phyloP scores from a whole-genome alignment of 2,888 invertebrate genomes.

The Dolichopus griseipennis region DNA sequence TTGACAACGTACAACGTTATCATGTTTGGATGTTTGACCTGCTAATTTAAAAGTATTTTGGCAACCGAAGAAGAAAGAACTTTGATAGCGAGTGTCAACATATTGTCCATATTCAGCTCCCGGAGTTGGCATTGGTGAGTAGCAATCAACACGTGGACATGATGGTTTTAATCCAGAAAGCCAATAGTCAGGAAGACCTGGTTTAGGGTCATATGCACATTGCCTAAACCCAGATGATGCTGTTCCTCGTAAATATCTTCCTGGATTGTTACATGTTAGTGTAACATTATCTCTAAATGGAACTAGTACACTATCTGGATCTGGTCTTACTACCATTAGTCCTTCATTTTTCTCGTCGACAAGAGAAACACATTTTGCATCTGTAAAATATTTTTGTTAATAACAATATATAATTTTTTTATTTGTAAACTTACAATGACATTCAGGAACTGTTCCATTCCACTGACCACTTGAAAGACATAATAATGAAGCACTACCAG shows the following conservation, averaged over 20 bases:
- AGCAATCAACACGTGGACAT: conserved; percentile 85
- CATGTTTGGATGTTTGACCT: conserved; percentile 83
- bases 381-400: conserved; percentile 41
- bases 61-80: conserved; percentile 92
- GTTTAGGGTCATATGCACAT: conserved; percentile 91
- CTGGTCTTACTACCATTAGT: conserved; percentile 64
- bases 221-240: conserved; percentile 80
- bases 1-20: conserved; percentile 86
- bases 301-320: conserved; percentile 73
- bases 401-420: background rate
- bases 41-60: conserved; percentile 91
- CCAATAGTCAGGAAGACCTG: conserved; percentile 85
- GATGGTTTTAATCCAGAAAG: conserved; percentile 76
- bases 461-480: conserved; percentile 86
- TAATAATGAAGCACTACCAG: conserved; percentile 73
- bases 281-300: conserved; percentile 88
- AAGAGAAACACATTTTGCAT: conserved; percentile 82
- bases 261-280: conserved; percentile 67
- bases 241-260: conserved; percentile 69
- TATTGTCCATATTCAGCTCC: conserved; percentile 90
- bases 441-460: conserved; percentile 90
- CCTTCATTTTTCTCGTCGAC: conserved; percentile 86
- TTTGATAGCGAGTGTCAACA: conserved; percentile 80
- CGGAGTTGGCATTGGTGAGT: conserved; percentile 81
- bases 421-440: conserved; percentile 65